A percentile compares a stretch with the other conserved stretches of the same genome.
Conservation (phyloP, 2,888 invertebrate species). For the Sphinx pinastri region DNA sequence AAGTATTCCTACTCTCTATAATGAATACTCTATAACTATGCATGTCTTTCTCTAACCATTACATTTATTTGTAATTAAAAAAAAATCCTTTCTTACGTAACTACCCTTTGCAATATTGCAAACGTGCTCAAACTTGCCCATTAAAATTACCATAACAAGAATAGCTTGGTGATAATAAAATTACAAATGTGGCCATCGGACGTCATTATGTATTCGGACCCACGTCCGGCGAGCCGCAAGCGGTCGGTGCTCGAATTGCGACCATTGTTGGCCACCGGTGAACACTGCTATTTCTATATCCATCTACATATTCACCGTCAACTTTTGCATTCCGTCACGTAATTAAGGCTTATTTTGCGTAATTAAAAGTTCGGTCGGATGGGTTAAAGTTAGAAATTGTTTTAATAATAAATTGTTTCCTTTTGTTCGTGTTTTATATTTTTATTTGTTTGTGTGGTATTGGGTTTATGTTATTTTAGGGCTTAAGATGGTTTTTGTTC, state of each 20-base stretch:
- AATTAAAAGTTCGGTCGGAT: slow-evolving; percentile 10
- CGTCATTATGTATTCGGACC: slow-evolving; percentile 68
- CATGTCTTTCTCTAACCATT: too few relatives aligned
- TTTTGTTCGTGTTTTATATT: not conserved
- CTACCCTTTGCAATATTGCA: slow-evolving; percentile 16
- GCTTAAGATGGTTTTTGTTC: too few relatives aligned
- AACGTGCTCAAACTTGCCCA: slow-evolving; percentile 47
- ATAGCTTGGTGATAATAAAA: slow-evolving; percentile 65
- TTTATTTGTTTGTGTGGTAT: not conserved
- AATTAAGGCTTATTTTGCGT: slow-evolving; percentile 17
- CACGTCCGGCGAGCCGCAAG: slow-evolving; percentile 55
- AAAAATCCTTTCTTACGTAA: not conserved
- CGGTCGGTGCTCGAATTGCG: slow-evolving; percentile 54
- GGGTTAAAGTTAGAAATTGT: not conserved
- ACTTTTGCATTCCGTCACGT: slow-evolving; percentile 15
- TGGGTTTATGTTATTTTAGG: too few relatives aligned
- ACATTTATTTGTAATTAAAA: too few relatives aligned
- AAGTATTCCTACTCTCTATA: too few relatives aligned
- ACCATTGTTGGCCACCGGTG: slow-evolving; percentile 48
- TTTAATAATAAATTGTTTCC: not conserved
- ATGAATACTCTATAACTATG: too few relatives aligned
- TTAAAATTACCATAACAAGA: slow-evolving; percentile 67
- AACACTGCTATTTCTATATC: slow-evolving; percentile 35
- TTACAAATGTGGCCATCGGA: slow-evolving; percentile 70
- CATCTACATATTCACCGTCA: slow-evolving; percentile 10